These are phyloP conservation scores for Xiphophorus hellerii DNA, from an alignment of 2,113 vertebrate genomes.

Conservation along the genomic window DNA sequence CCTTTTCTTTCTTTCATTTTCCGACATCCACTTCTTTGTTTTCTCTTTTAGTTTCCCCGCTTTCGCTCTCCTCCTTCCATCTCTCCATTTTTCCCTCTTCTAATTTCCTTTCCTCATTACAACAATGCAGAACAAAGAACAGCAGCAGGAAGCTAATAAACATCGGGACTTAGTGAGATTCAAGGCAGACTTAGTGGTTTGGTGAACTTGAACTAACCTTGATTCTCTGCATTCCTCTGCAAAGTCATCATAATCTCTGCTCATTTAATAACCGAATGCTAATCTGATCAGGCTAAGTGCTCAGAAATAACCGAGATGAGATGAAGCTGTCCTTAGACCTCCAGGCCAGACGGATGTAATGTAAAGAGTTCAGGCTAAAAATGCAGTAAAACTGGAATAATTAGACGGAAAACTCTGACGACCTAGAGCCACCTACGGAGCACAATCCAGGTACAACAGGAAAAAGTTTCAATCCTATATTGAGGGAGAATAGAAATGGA, in stretches of 20 bases:
- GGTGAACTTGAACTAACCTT: constrained; percentile 51
- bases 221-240: constrained; percentile 30
- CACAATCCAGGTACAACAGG: not conserved
- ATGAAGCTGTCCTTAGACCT: constrained; percentile 38
- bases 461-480: not conserved
- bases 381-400: constrained; percentile 12
- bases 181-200: constrained; percentile 26
- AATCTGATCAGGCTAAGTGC: constrained; percentile 69
- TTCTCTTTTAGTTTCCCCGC: not conserved
- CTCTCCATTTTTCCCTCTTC: not conserved
- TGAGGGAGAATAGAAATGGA: not conserved
- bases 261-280: constrained; percentile 61
- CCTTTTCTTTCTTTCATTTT: not conserved
- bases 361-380: constrained; percentile 12
- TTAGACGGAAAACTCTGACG: not conserved
- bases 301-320: constrained; percentile 56
- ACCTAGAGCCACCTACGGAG: not conserved
- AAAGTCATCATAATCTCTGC: constrained; percentile 42
- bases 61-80: not conserved
- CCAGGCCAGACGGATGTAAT: constrained; percentile 13
- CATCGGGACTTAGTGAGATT: constrained; percentile 21
- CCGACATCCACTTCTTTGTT: no score
- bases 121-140: not conserved
- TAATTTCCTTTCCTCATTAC: not conserved
- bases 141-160: constrained; percentile 12